A percentile compares a stretch with the other conserved stretches of the same genome.
These are phyloP conservation scores for Pelochelys cantorii DNA, from an alignment of 2,797 vertebrate species.

Conservation along the genomic window DNA sequence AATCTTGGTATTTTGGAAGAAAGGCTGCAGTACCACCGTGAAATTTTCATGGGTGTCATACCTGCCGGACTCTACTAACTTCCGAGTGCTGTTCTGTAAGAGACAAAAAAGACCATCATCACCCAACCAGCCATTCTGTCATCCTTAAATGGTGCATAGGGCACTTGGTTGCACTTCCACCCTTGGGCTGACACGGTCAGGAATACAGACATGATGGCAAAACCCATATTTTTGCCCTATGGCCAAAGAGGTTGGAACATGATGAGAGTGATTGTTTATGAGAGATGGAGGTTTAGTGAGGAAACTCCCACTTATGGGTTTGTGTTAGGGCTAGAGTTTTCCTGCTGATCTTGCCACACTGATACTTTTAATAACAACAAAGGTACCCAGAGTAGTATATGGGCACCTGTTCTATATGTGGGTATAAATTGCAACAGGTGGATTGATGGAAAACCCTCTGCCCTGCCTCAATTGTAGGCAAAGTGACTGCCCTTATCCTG, in stretches of 20 bases:
- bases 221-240: not conserved
- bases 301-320: not conserved
- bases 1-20: slow-evolving; percentile 80
- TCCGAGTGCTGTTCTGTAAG: slow-evolving; percentile 80
- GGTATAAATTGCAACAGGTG: not conserved
- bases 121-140: not conserved
- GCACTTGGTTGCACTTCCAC: not conserved
- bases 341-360: not conserved
- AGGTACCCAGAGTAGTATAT: not conserved
- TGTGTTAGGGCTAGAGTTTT: not conserved
- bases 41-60: slow-evolving; percentile 90
- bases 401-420: not conserved
- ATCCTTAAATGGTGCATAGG: not conserved
- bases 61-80: slow-evolving; percentile 86
- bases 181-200: not conserved
- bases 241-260: not conserved
- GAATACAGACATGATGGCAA: not conserved
- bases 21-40: slow-evolving; percentile 92
- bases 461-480: not conserved
- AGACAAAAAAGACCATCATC: not conserved
- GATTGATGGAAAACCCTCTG: not conserved
- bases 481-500: not conserved
- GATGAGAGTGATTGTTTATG: not conserved
- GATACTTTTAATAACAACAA: not conserved
- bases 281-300: not conserved